A percentile compares a stretch with the other conserved stretches of the same genome.
These are phyloP conservation scores for Pristionchus exspectatus DNA, from an alignment of 2,888 invertebrate genomes.

Conservation along the genomic window DNA sequence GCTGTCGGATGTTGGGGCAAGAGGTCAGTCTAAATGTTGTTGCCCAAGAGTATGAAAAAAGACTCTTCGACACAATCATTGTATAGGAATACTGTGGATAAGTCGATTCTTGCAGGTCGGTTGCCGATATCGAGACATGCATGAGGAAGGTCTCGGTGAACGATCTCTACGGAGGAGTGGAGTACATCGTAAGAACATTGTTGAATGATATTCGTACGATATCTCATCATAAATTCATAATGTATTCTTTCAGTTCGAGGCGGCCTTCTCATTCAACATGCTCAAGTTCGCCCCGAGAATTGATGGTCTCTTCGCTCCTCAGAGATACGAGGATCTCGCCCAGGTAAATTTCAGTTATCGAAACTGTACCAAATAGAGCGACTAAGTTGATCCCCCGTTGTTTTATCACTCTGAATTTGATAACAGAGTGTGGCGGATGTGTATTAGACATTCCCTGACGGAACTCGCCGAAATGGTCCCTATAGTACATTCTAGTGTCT, in stretches of 20 bases:
- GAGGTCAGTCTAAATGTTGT: neutral
- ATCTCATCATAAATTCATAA: neutral
- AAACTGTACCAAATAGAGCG: neutral
- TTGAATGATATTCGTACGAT: neutral
- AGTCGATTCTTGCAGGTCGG: neutral
- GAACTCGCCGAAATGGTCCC: neutral
- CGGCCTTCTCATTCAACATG: slow-evolving; percentile 62
- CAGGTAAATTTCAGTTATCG: neutral
- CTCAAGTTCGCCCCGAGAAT: slow-evolving; percentile 67
- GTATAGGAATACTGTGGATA: neutral
- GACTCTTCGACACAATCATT: no score
- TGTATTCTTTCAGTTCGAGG: slow-evolving; percentile 54
- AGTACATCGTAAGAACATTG: slow-evolving; percentile 51
- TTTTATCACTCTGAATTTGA: no score
- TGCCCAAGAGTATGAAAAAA: no score
- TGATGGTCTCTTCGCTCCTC: slow-evolving; percentile 68
- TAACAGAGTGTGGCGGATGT: neutral
- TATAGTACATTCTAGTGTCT: neutral
- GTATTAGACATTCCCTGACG: neutral
- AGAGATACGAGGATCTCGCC: slow-evolving; percentile 59
- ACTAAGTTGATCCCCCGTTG: neutral
- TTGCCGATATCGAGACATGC: slow-evolving; percentile 60
- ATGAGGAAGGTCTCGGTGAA: slow-evolving; percentile 62
- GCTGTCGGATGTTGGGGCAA: slow-evolving; percentile 61
- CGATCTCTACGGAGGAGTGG: slow-evolving; percentile 62